Conservation (phyloP, 1,140 invertebrate genomes). For the Plutomurus gul region DNA sequence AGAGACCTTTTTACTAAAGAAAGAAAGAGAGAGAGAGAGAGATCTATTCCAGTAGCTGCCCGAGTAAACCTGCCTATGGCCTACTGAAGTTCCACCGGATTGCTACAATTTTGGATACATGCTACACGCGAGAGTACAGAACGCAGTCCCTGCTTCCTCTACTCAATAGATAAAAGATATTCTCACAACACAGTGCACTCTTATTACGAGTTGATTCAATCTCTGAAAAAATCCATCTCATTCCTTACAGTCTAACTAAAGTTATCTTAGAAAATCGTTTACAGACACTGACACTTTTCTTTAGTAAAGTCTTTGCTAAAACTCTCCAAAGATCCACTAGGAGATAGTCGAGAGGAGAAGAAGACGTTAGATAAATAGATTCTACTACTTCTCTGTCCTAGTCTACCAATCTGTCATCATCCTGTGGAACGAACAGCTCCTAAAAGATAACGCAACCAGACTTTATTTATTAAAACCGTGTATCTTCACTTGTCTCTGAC, state of each 20-base stretch:
- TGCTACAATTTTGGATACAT: too few relatives aligned
- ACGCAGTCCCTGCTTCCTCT: too few relatives aligned
- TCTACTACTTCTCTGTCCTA: background rate
- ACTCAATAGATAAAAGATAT: background rate
- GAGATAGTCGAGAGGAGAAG: background rate
- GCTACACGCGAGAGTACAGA: too few relatives aligned
- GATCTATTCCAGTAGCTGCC: constrained; percentile 2
- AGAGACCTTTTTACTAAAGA: constrained; percentile 39
- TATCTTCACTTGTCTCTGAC: background rate
- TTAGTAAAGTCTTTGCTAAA: background rate
- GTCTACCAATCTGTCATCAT: constrained; percentile 12
- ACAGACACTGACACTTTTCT: background rate
- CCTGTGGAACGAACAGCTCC: background rate
- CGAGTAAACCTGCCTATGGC: too few relatives aligned
- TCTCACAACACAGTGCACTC: background rate
- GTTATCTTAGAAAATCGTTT: constrained; percentile 27
- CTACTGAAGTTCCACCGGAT: too few relatives aligned
- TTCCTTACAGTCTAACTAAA: background rate
- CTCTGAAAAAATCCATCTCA: constrained; percentile 6
- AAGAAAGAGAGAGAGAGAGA: too few relatives aligned
- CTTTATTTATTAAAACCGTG: constrained; percentile 28
- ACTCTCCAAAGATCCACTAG: background rate
- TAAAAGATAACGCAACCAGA: constrained; percentile 16
- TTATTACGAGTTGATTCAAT: background rate
- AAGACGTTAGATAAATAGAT: constrained; percentile 25